Evolutionary conservation across 2,888 invertebrate species (phyloP).

Genomic region (Drosophila buzzatii): DNA sequence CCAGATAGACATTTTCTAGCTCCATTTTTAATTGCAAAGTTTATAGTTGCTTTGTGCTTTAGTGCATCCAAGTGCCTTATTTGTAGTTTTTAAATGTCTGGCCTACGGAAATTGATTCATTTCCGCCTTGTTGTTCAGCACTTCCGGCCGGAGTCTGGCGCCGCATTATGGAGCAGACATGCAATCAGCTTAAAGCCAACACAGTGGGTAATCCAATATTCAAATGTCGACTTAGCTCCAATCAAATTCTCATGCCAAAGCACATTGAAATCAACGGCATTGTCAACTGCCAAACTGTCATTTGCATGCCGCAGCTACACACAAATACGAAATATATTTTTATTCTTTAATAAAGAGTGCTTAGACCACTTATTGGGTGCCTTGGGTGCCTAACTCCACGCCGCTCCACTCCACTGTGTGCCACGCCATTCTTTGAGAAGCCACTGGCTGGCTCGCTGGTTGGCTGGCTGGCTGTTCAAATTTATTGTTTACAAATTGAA

Average conservation of each 20-base stretch:
- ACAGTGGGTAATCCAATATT: constrained; percentile 46
- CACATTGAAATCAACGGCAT: constrained; percentile 57
- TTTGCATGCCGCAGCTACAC: constrained; percentile 53
- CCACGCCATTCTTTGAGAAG: constrained; percentile 39
- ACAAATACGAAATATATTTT: constrained; percentile 33
- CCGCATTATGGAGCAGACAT: constrained; percentile 14
- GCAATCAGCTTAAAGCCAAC: constrained; percentile 47
- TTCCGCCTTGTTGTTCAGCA: constrained; percentile 69
- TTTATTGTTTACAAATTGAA: constrained; percentile 80
- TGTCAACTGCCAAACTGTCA: constrained; percentile 71
- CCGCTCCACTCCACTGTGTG: constrained; percentile 6
- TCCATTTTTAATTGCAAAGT: constrained; percentile 46
- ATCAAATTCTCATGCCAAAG: constrained; percentile 59
- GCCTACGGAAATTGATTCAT: constrained; percentile 78
- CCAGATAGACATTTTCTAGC: constrained; percentile 7
- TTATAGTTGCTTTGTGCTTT: constrained; percentile 50
- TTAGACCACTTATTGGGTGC: constrained; percentile 33
- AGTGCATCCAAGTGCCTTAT: constrained; percentile 48
- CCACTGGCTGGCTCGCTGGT: constrained; percentile 57
- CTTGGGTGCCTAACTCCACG: constrained; percentile 4
- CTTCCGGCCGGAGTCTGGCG: constrained; percentile 51
- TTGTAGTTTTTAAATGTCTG: constrained; percentile 76
- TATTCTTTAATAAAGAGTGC: constrained; percentile 55
- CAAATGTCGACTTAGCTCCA: constrained; percentile 57
- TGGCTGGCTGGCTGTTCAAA: constrained; percentile 71